Percentiles rank a stretch among this genome's conserved stretches.
phyloP scores from a whole-genome alignment of 2,113 vertebrate genomes.

The Eubucco bourcierii region DNA sequence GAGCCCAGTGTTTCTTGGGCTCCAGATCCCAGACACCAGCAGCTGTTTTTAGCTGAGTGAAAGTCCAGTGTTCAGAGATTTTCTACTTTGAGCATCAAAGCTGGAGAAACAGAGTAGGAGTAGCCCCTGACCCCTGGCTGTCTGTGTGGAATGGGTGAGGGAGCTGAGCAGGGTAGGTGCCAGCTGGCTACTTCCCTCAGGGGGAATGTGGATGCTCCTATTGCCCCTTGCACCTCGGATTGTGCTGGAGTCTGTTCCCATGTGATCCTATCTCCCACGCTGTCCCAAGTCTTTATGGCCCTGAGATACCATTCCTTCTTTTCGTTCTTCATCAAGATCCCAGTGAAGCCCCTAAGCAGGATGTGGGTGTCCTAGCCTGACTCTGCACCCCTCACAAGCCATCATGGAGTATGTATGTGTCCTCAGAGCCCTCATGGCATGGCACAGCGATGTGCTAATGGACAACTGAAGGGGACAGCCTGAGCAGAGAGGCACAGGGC shows the following conservation, averaged over 20 bases:
- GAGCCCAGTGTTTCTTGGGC: not conserved
- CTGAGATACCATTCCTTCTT: not conserved
- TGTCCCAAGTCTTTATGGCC: not conserved
- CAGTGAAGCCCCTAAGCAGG: not conserved
- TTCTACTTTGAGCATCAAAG: slow-evolving; percentile 63
- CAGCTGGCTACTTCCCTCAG: not conserved
- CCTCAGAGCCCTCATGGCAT: not conserved
- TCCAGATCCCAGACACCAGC: not conserved
- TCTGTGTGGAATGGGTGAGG: not conserved
- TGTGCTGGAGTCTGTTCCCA: not conserved
- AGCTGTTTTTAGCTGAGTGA: slow-evolving; percentile 48
- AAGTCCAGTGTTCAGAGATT: slow-evolving; percentile 56
- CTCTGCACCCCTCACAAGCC: not conserved
- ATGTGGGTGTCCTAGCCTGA: not conserved
- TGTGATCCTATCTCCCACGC: not conserved
- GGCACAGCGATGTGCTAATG: not conserved
- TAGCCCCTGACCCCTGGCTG: not conserved
- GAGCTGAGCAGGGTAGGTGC: slow-evolving; percentile 30
- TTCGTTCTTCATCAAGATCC: not conserved
- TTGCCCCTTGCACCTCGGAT: not conserved
- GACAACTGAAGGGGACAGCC: not conserved
- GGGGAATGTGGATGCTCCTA: not conserved
- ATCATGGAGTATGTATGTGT: rapidly evolving
- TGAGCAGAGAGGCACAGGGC: not conserved
- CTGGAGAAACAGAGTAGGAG: slow-evolving; percentile 33